phyloP scores from a whole-genome alignment of 2,888 invertebrate species.

The Trypoxylon attenuatum region DNA sequence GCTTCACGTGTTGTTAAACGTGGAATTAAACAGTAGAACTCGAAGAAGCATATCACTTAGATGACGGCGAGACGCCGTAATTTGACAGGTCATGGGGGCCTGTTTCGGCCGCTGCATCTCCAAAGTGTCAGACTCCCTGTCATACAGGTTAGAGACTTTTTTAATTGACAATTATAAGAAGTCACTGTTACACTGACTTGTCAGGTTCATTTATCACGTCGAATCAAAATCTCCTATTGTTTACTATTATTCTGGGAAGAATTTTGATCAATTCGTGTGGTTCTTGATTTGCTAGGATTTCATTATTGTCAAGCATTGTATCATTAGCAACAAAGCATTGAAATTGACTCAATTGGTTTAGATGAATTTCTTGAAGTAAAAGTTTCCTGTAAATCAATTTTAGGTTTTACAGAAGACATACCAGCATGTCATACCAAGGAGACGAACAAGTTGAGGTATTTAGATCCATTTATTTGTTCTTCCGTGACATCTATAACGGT shows the following conservation, averaged over 20 bases:
- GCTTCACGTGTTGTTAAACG: slow-evolving; percentile 36
- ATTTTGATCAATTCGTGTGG: too few relatives aligned
- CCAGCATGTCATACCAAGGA: slow-evolving; percentile 63
- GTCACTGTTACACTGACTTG: too few relatives aligned
- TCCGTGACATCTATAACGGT: background rate
- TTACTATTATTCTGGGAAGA: too few relatives aligned
- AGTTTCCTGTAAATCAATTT: too few relatives aligned
- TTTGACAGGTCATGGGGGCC: slow-evolving; percentile 75
- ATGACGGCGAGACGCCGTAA: slow-evolving; percentile 61
- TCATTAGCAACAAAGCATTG: too few relatives aligned
- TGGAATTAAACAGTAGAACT: slow-evolving; percentile 48
- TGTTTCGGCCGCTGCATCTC: slow-evolving; percentile 76
- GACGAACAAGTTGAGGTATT: slow-evolving; percentile 67
- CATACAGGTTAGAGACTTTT: slow-evolving; percentile 62
- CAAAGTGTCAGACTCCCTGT: slow-evolving; percentile 63
- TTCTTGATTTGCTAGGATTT: too few relatives aligned
- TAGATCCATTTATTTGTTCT: background rate
- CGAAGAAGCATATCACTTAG: slow-evolving; percentile 55
- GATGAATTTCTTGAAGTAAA: too few relatives aligned
- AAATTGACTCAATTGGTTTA: too few relatives aligned
- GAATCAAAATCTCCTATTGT: too few relatives aligned
- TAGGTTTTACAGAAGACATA: slow-evolving; percentile 64
- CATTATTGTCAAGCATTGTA: too few relatives aligned
- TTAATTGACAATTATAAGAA: background rate
- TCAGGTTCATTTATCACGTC: too few relatives aligned